Evolutionary conservation across 2,888 invertebrate genomes (phyloP).

Genomic region (Mythimna loreyi): DNA sequence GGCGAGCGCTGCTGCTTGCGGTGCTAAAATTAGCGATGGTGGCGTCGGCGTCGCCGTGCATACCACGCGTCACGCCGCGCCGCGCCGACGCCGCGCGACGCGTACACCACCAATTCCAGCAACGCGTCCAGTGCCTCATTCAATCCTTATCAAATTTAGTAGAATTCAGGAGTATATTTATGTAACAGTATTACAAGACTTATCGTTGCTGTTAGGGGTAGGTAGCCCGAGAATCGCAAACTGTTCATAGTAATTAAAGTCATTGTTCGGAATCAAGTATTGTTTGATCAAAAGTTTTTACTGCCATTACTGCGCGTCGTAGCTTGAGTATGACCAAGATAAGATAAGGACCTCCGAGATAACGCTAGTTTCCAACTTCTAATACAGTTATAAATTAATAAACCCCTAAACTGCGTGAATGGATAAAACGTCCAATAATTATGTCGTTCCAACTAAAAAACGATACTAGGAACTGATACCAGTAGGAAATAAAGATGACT

Average conservation of each 20-base stretch:
- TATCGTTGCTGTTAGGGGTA: background rate
- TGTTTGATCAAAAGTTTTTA: slow-evolving; percentile 6
- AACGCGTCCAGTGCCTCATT: slow-evolving; percentile 35
- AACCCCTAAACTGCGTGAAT: slow-evolving; percentile 6
- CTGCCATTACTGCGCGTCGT: slow-evolving; percentile 1
- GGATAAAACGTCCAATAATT: background rate
- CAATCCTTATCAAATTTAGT: slow-evolving; percentile 39
- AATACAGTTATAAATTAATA: slow-evolving; percentile 8
- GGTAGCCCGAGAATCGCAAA: background rate
- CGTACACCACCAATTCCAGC: background rate
- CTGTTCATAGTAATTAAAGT: slow-evolving; percentile 11
- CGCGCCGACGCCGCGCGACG: slow-evolving; percentile 31
- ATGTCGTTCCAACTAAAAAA: slow-evolving; percentile 5
- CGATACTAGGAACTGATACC: slow-evolving; percentile 18
- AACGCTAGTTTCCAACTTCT: slow-evolving; percentile 15
- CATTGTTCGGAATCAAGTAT: background rate
- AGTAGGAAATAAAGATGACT: slow-evolving; percentile 50
- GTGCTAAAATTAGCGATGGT: slow-evolving; percentile 83
- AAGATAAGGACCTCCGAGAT: slow-evolving; percentile 49
- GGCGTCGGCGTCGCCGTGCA: slow-evolving; percentile 64
- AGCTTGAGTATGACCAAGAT: slow-evolving; percentile 35
- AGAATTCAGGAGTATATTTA: slow-evolving; percentile 42
- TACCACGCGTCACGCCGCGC: slow-evolving; percentile 56
- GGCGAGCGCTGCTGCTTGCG: slow-evolving; percentile 68
- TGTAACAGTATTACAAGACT: slow-evolving; percentile 1